Percentiles rank a stretch among this genome's conserved stretches.
phyloP scores from a whole-genome alignment of 2,113 vertebrate species.

The Promerops cafer region DNA sequence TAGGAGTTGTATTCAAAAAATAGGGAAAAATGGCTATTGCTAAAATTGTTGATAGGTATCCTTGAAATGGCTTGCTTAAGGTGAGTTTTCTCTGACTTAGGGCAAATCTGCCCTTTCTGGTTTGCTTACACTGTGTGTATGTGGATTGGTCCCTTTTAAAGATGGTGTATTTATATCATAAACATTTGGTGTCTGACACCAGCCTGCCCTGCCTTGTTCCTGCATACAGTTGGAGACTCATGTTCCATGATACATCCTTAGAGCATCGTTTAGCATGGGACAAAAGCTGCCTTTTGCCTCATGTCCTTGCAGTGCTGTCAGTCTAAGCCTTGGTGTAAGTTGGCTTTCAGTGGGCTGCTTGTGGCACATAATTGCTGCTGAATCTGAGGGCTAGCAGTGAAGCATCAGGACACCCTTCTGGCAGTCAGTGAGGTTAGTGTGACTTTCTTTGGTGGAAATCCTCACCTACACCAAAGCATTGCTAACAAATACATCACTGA shows the following conservation, averaged over 20 bases:
- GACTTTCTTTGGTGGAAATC: not conserved
- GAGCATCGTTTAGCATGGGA: not conserved
- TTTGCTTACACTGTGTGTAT: not conserved
- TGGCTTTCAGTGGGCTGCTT: not conserved
- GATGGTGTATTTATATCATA: not conserved
- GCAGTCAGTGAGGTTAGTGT: not conserved
- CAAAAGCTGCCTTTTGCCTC: not conserved
- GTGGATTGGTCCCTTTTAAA: not conserved
- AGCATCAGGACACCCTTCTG: not conserved
- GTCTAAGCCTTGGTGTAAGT: not conserved
- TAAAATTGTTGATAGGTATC: not conserved
- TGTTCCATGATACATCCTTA: accelerated
- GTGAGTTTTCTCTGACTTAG: not conserved
- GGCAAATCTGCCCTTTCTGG: not conserved
- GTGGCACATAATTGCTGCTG: not conserved
- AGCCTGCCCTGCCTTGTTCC: not conserved
- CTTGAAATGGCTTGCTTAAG: not conserved
- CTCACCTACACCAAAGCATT: not conserved
- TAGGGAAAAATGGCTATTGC: not conserved
- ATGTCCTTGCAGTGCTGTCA: accelerated
- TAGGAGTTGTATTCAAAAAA: not conserved
- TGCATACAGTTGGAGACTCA: not conserved
- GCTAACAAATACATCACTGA: not conserved
- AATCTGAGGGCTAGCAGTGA: not conserved
- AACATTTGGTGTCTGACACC: not conserved